Base-by-base conservation (phyloP, 1,140 invertebrate genomes). In the Drosophila sulfurigaster region DNA sequence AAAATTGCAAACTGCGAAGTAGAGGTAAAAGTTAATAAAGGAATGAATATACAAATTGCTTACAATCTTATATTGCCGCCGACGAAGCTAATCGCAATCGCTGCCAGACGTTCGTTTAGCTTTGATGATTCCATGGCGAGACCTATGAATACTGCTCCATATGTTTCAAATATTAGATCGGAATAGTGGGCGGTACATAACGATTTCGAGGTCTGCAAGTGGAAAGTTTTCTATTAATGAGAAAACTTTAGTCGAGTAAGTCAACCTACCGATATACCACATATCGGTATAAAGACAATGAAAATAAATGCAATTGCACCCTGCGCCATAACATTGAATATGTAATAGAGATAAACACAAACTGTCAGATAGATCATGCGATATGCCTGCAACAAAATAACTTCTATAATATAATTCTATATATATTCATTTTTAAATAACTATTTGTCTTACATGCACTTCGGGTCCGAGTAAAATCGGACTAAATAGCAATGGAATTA, bases 261-360 rank as follows among this genome's bases (percentile, higher is more conserved):
- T 1, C n/a, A 1, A 43, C 68, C 35, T 46, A 77, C 45, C n/a
- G 49, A 48, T 0, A 88, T 75, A 0, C 83, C 85, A 1, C 35
- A 10, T 5, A 81, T 0, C 0, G 83, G 83, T 6, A 83, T 15
- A 6, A 81, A 81, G 1, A 45, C 8, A 8, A 83, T 65, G 16
- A 62, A 83, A 1, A 89, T 1, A 65, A 88, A 88, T 2, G 83
- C 83, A 1, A 54, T n/a, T 0, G 62, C 71, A 1, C 80, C 80
- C 28, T 54, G 52, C 1, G 80, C 28, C 57, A 88, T 81, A 0
- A 88, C 15, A 56, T 89, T 88, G 0, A 75, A 56, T 1, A 88
- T 54, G 8, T 83, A 89, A 38, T 66, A 83, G 6, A 63, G 5
- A 38, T 75, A 83, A 5, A 82, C 8, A 13, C 64, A 72, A 1